A percentile compares a stretch with the other conserved stretches of the same genome.
Evolutionary conservation across 2,113 vertebrate species (phyloP).

Genomic region (Odontesthes bonariensis): DNA sequence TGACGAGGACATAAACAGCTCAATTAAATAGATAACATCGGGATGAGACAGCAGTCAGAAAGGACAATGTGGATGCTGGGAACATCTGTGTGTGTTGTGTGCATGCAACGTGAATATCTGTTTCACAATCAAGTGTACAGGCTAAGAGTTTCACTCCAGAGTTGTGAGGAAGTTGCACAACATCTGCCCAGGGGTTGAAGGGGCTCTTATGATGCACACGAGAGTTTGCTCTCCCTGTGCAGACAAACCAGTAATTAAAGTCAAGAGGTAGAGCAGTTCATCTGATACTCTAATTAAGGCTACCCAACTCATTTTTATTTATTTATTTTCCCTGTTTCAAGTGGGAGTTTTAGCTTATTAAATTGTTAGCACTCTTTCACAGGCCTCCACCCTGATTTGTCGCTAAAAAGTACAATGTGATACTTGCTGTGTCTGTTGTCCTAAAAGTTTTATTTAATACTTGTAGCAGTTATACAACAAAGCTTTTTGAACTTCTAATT

Average conservation of each 20-base stretch:
- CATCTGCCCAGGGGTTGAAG: not conserved
- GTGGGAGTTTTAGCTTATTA: not conserved
- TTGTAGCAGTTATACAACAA: not conserved
- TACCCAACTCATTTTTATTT: not conserved
- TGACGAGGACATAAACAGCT: not conserved
- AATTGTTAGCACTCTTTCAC: not conserved
- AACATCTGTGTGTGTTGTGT: not conserved
- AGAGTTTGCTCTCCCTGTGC: conserved; percentile 18
- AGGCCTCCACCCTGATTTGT: not conserved
- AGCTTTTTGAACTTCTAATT: not conserved
- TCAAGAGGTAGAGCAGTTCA: conserved; percentile 29
- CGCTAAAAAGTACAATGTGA: not conserved
- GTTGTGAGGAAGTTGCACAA: conserved; percentile 19
- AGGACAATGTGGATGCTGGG: not conserved
- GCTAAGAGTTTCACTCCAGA: conserved; percentile 1
- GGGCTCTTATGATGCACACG: conserved; percentile 18
- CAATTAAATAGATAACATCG: conserved; percentile 14
- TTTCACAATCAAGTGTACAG: not conserved
- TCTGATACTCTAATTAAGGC: conserved; percentile 1
- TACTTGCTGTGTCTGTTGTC: not conserved
- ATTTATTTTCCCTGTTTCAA: conserved; percentile 3
- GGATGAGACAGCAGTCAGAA: conserved; percentile 11
- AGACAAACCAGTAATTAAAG: conserved; percentile 35
- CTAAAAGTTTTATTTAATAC: not conserved
- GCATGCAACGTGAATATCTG: not conserved